Evolutionary conservation across 2,888 invertebrate genomes (phyloP), one percentile per base, ranked within the genome.

Genomic region (Heteromyza rotundicornis): DNA sequence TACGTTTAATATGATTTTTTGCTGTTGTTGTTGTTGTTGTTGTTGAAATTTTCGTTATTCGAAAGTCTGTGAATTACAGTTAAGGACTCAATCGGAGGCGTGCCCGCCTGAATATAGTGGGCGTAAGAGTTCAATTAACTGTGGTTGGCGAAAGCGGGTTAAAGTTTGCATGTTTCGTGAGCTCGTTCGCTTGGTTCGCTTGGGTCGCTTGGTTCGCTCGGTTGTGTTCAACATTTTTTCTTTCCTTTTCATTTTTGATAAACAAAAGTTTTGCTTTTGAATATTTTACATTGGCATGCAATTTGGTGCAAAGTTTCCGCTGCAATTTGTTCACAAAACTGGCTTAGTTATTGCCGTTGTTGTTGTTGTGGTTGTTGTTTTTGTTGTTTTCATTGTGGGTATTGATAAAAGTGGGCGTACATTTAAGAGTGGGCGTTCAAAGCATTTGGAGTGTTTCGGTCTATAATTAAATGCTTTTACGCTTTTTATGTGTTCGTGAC

Each of bases 211-310:
- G 40, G 16, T 40, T 7, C 16, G 14, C 40, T n/a, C 16, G n/a
- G 14, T 14, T 7, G 3, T 40, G 3, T 40, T 14, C 16, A 40
- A 40, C 3, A 14, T 40, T 32, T 32, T 32, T 32, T 32, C 32
- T 12, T 12, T 12, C 7, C 32, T 32, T 32, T 32, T 32, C 12
- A 8, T n/a, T n/a, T n/a, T n/a, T n/a, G 40, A 3, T 40, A 40
- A 61, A 61, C 44, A 60, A 61, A 61, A 61, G 22, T 57, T 62
- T 57, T 59, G 52, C 36, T 63, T 47, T 57, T 56, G 69, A 55
- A 69, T 65, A 71, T 66, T 74, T 66, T 62, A 36, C 70, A 74
- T 73, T 73, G 71, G 75, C 72, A 73, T 73, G 72, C 72, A 59
- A 74, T 66, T 32, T 32, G 12, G 32, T 40, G 16, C 40, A 40